Conservation (phyloP, 2,888 invertebrate species). For the Psylliodes chrysocephalus region DNA sequence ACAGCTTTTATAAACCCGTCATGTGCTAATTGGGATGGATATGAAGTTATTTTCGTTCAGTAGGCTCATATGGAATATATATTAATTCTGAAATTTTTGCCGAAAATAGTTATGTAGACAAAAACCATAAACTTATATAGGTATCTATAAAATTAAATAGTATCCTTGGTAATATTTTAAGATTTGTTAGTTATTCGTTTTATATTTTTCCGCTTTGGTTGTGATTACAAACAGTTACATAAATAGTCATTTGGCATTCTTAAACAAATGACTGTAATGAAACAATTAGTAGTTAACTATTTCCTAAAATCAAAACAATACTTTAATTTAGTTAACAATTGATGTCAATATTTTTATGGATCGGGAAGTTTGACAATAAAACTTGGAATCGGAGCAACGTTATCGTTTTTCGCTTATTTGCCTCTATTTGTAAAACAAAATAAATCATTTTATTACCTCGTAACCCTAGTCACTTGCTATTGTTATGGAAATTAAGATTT, state of each 20-base stretch:
- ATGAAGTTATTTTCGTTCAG: too few species aligned
- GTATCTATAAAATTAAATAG: too few species aligned
- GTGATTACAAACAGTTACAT: slow-evolving; percentile 5
- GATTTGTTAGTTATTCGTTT: too few species aligned
- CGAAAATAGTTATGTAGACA: too few species aligned
- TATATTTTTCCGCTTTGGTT: slow-evolving; percentile 2
- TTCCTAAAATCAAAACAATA: background rate
- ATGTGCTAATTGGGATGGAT: too few species aligned
- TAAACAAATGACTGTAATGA: slow-evolving; percentile 7
- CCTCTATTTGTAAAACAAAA: background rate
- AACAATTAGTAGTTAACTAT: background rate
- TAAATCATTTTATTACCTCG: background rate
- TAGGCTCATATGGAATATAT: too few species aligned
- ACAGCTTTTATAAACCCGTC: too few species aligned
- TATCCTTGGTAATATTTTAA: too few species aligned
- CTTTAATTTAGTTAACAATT: too few species aligned
- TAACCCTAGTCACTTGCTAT: background rate
- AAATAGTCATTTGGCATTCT: slow-evolving; percentile 16
- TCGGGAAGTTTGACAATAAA: slow-evolving; percentile 3
- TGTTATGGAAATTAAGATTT: background rate
- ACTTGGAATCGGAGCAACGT: background rate
- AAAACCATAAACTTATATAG: too few species aligned
- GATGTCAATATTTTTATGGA: background rate
- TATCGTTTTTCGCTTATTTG: background rate
- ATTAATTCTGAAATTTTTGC: too few species aligned